phyloP scores from a whole-genome alignment of 2,888 invertebrate genomes.

The Agrochola litura region DNA sequence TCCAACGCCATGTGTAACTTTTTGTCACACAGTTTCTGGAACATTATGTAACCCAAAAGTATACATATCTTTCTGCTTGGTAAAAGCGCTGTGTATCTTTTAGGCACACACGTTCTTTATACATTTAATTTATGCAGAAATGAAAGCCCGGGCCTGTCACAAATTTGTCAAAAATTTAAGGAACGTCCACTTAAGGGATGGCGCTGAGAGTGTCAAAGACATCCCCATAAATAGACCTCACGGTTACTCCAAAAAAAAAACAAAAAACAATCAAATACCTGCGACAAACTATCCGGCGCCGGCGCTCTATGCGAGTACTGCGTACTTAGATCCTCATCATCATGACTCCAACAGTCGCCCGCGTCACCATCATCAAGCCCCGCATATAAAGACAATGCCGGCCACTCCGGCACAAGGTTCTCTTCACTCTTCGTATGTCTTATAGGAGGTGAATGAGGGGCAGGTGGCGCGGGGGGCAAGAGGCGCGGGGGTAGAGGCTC shows the following conservation, averaged over 20 bases:
- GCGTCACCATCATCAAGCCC: constrained; percentile 83
- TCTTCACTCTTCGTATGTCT: constrained; percentile 98
- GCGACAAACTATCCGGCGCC: constrained; percentile 93
- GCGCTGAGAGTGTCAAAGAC: too few relatives aligned
- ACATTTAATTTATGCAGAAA: too few relatives aligned
- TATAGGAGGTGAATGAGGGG: constrained; percentile 93
- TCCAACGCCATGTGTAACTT: too few relatives aligned
- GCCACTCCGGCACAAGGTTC: constrained; percentile 93
- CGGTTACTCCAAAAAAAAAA: not conserved
- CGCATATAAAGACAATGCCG: constrained; percentile 85
- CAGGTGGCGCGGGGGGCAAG: constrained; percentile 94
- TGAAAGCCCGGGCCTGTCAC: too few relatives aligned
- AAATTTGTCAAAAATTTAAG: too few relatives aligned
- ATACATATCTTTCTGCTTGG: too few relatives aligned
- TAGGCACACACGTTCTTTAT: too few relatives aligned
- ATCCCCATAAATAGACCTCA: not conserved
- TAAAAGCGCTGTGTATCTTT: too few relatives aligned
- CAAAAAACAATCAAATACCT: constrained; percentile 87
- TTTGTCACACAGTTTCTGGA: too few relatives aligned
- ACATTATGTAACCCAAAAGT: too few relatives aligned
- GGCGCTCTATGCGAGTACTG: constrained; percentile 81
- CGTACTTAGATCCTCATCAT: constrained; percentile 96
- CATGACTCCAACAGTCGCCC: constrained; percentile 97
- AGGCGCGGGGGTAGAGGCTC: constrained; percentile 97
- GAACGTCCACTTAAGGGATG: too few relatives aligned